Conservation (phyloP, 2,113 vertebrate species). For the Lynx canadensis region DNA sequence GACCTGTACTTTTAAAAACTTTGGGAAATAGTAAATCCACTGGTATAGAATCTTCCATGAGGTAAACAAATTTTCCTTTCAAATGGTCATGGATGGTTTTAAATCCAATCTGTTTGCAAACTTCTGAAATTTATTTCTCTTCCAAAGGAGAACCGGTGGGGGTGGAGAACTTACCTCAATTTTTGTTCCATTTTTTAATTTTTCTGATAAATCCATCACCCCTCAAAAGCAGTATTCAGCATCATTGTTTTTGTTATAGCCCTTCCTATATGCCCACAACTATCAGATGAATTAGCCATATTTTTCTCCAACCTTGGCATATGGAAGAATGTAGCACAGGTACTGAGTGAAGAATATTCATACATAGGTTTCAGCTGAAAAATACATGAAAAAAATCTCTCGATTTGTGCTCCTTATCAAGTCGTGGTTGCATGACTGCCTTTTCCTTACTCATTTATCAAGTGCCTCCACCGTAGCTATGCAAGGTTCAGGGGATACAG, state of each 20-base stretch:
- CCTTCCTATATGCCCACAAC: background rate
- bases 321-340: background rate
- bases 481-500: background rate
- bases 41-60: constrained; percentile 42
- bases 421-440: background rate
- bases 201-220: background rate
- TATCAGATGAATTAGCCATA: background rate
- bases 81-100: constrained; percentile 6
- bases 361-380: background rate
- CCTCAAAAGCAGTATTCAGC: background rate
- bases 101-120: constrained; percentile 36
- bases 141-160: constrained; percentile 31
- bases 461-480: background rate
- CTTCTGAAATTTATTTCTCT: constrained; percentile 10
- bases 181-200: background rate
- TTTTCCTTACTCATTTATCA: background rate
- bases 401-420: background rate
- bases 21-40: constrained; percentile 24
- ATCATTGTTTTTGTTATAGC: background rate
- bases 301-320: background rate
- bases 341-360: background rate
- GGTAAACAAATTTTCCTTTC: constrained; percentile 53
- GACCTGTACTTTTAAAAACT: no score
- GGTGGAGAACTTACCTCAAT: background rate
- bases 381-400: background rate